Percentiles rank a stretch among this genome's conserved stretches.
Evolutionary conservation across 2,113 vertebrate species (phyloP).

Genomic region (Sinocyclocheilus anophthalmus): DNA sequence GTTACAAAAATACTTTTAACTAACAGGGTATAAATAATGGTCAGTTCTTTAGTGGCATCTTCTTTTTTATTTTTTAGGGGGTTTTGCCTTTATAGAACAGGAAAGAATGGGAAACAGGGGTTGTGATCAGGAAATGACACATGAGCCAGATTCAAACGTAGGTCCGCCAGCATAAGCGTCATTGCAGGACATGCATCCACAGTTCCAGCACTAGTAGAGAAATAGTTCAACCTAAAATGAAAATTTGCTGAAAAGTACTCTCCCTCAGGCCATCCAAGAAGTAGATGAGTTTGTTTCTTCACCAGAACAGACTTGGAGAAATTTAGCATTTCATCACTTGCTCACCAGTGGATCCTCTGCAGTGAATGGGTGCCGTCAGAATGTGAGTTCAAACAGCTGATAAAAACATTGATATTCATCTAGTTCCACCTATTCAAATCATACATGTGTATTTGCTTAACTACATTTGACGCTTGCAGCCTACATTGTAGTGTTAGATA

Average conservation of each 20-base stretch:
- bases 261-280: too few species aligned
- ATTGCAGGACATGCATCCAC: not conserved
- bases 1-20: not conserved
- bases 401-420: too few species aligned
- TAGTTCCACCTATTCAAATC: too few species aligned
- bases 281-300: too few species aligned
- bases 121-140: conserved; percentile 19
- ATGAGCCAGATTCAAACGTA: not conserved
- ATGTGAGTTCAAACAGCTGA: too few species aligned
- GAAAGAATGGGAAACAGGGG: not conserved
- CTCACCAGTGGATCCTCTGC: too few species aligned
- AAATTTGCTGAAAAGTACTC: too few species aligned
- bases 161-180: not conserved
- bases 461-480: not conserved
- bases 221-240: not conserved
- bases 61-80: not conserved
- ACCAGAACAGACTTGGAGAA: too few species aligned
- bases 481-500: not conserved
- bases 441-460: not conserved
- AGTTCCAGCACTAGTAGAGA: not conserved
- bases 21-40: conserved; percentile 6
- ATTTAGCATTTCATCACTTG: too few species aligned
- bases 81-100: not conserved
- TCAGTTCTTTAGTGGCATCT: not conserved
- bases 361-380: too few species aligned